Base-by-base conservation (phyloP, 2,888 invertebrate species). In the Diaphora mendica region DNA sequence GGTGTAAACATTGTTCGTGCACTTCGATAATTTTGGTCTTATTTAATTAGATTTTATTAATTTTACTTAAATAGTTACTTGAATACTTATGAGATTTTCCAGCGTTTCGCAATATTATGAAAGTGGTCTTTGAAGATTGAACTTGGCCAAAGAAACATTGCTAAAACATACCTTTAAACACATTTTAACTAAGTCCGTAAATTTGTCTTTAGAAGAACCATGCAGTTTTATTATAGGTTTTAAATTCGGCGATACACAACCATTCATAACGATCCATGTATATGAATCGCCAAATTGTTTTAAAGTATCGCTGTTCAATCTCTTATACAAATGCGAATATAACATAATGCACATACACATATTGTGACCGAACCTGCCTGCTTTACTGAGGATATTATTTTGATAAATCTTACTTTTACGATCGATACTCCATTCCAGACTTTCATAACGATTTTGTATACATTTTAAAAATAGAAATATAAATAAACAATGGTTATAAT, bases 401-500 rank as follows among this genome's bases (percentile, higher is more conserved):
- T 81, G 76, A 74, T 75, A 78, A 77, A 75, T 77, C 42, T 80
- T 80, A 83, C 73, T 82, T 77, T 71, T 78, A 80, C 71, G 69
- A 79, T 77, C 68, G 76, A 84, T 77, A 85, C 81, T 85, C 80
- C 86, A 85, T 86, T 87, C 86, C 87, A 83, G 77, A 74, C 79
- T 81, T 78, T 78, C 71, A 62, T 66, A 70, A 78, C 73, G 74
- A 77, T 80, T 79, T 77, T 84, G 72, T 79, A 78, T 80, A 77
- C 78, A 75, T 74, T 77, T 62, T 51, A 73, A 82, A 72, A 72
- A 70, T 85, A 81, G 75, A 68, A 72, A 39, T 35, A 35, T 77
- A 71, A 72, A 72, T 67, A 33, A 66, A 74, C 44, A 73, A 76
- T 26, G 64, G 69, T 77, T 77, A 79, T 73, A 55, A 79, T 79